phyloP scores from a whole-genome alignment of 2,888 invertebrate species.

The Uloborus plumipes region DNA sequence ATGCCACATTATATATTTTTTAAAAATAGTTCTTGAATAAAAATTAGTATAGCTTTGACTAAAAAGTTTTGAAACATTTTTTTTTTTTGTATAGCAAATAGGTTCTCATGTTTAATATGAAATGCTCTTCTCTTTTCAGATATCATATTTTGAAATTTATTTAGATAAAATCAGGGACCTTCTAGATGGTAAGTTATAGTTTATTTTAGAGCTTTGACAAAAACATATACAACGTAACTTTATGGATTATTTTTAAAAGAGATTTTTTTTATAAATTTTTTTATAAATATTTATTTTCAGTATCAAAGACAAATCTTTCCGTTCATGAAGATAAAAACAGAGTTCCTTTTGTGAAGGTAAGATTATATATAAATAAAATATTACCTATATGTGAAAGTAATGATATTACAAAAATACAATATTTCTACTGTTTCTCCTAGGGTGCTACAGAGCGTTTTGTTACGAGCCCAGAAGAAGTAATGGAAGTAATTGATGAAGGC shows the following conservation, averaged over 20 bases:
- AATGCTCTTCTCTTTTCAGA: constrained; percentile 68
- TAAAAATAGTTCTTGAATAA: too few relatives aligned
- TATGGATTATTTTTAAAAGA: not conserved
- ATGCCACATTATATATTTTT: too few relatives aligned
- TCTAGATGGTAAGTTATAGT: constrained; percentile 82
- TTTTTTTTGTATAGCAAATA: not conserved
- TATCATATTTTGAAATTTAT: constrained; percentile 99
- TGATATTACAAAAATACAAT: not conserved
- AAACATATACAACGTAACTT: too few relatives aligned
- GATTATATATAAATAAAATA: not conserved
- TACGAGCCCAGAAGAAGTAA: constrained; percentile 98
- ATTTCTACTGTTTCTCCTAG: constrained; percentile 54
- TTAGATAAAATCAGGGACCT: constrained; percentile 99
- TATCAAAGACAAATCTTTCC: constrained; percentile 97
- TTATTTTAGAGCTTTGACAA: not conserved
- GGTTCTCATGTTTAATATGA: not conserved
- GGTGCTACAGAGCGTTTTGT: constrained; percentile 99
- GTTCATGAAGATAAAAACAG: constrained; percentile 99
- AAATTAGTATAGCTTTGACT: too few relatives aligned
- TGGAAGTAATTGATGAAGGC: constrained; percentile 99
- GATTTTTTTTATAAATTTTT: not conserved
- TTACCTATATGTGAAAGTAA: too few relatives aligned
- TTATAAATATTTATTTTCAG: constrained; percentile 71
- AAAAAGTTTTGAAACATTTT: not conserved
- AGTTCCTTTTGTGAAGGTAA: constrained; percentile 96